Conservation (phyloP, 2,888 invertebrate species). For the Dorcus parallelipipedus region DNA sequence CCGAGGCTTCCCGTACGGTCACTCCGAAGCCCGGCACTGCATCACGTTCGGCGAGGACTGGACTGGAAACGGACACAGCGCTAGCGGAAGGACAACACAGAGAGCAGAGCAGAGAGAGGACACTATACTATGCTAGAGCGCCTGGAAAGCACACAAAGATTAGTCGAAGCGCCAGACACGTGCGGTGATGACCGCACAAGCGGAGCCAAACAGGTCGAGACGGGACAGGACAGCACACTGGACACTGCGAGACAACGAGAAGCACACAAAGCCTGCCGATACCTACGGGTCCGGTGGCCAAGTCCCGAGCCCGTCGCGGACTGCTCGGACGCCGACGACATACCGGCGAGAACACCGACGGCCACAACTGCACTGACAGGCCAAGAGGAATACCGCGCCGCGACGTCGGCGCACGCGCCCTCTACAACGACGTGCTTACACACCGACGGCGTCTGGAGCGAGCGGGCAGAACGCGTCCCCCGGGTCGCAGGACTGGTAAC, state of each 20-base stretch:
- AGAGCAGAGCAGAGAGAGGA: conserved; percentile 4
- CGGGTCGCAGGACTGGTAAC: conserved; percentile 15
- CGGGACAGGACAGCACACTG: conserved; percentile 35
- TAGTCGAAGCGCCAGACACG: conserved; percentile 25
- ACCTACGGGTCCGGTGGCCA: conserved; percentile 33
- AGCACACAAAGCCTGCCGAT: conserved; percentile 23
- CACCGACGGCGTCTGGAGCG: neutral
- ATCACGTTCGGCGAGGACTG: neutral
- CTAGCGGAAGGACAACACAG: conserved; percentile 5
- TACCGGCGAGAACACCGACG: conserved; percentile 42
- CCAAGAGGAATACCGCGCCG: conserved; percentile 18
- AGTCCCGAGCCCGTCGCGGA: conserved; percentile 40
- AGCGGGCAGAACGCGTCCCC: neutral
- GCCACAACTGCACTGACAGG: conserved; percentile 44
- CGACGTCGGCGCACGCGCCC: conserved; percentile 20
- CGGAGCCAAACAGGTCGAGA: conserved; percentile 19
- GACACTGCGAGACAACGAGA: conserved; percentile 26
- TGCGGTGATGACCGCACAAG: conserved; percentile 13
- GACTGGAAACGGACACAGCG: conserved; percentile 3
- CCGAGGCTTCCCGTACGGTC: neutral
- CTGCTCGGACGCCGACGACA: conserved; percentile 30
- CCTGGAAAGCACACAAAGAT: conserved; percentile 30
- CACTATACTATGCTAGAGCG: conserved; percentile 14
- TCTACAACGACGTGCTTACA: conserved; percentile 25
- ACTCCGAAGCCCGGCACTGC: neutral